These are phyloP conservation scores for Conus betulinus DNA, from an alignment of 1,140 invertebrate genomes.

Conservation along the genomic window DNA sequence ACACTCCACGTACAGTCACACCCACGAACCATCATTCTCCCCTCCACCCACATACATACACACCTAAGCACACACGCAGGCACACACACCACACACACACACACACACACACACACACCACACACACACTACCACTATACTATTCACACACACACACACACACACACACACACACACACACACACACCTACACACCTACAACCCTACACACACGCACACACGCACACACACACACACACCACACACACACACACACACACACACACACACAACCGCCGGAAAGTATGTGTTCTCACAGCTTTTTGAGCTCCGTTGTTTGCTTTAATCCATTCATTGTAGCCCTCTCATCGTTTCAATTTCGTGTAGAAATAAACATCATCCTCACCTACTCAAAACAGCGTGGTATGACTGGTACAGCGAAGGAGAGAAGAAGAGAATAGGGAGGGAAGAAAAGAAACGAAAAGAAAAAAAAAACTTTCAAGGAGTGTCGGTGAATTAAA, in stretches of 20 bases:
- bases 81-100: constrained; percentile 1
- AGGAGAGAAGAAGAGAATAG: constrained; percentile 6
- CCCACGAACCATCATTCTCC: background rate
- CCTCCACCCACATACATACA: constrained; percentile 1
- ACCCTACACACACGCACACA: too few species aligned
- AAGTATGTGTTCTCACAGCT: too few species aligned
- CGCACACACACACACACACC: too few species aligned
- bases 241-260: background rate
- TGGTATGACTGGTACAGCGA: background rate
- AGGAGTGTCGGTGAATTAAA: background rate
- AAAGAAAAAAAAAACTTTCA: too few species aligned
- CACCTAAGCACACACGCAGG: background rate
- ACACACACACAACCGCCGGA: background rate
- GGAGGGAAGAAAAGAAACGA: constrained; percentile 1
- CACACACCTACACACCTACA: too few species aligned
- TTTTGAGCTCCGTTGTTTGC: too few species aligned
- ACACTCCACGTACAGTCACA: background rate
- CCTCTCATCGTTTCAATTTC: too few species aligned
- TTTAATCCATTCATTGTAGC: too few species aligned
- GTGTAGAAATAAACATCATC: too few species aligned
- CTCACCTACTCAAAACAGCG: background rate
- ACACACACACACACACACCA: constrained; percentile 8
- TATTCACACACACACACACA: background rate
- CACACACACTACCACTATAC: background rate
- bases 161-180: too few species aligned